These are phyloP conservation scores for Heliconius nattereri DNA, from an alignment of 1,140 invertebrate species.

Conservation along the genomic window DNA sequence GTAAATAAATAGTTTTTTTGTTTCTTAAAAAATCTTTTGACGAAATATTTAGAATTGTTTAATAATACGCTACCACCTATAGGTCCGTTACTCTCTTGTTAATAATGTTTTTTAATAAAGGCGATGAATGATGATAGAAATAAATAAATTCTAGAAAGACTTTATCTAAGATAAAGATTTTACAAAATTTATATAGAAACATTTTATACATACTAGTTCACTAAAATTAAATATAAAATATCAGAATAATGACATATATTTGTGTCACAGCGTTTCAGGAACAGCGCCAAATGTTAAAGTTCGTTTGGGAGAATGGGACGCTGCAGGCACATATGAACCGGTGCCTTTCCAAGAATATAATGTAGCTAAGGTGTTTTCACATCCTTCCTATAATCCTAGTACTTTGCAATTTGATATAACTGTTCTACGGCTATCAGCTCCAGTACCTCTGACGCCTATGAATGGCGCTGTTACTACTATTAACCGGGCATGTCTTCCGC, in stretches of 20 bases:
- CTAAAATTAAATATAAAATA: neutral
- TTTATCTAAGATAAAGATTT: too few species aligned
- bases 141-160: neutral
- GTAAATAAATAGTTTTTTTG: neutral
- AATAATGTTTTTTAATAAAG: neutral
- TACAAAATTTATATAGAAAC: too few species aligned
- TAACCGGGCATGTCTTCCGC: slow-evolving; percentile 86
- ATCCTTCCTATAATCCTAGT: slow-evolving; percentile 84
- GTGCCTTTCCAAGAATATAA: slow-evolving; percentile 83
- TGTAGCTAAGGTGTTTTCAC: slow-evolving; percentile 82
- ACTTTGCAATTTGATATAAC: slow-evolving; percentile 88
- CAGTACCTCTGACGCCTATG: slow-evolving; percentile 81
- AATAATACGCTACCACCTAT: neutral
- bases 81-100: neutral
- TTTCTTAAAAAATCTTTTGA: neutral
- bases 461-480: slow-evolving; percentile 83
- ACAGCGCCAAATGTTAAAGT: slow-evolving; percentile 82
- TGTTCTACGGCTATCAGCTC: slow-evolving; percentile 82
- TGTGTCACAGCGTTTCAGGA: slow-evolving; percentile 61
- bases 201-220: neutral
- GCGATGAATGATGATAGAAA: neutral
- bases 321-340: slow-evolving; percentile 82
- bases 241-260: slow-evolving; percentile 15
- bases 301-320: slow-evolving; percentile 87
- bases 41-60: neutral